A percentile compares a stretch with the other conserved stretches of the same genome.
These are phyloP conservation scores for Huso huso DNA, from an alignment of 2,797 vertebrate genomes.

Conservation along the genomic window DNA sequence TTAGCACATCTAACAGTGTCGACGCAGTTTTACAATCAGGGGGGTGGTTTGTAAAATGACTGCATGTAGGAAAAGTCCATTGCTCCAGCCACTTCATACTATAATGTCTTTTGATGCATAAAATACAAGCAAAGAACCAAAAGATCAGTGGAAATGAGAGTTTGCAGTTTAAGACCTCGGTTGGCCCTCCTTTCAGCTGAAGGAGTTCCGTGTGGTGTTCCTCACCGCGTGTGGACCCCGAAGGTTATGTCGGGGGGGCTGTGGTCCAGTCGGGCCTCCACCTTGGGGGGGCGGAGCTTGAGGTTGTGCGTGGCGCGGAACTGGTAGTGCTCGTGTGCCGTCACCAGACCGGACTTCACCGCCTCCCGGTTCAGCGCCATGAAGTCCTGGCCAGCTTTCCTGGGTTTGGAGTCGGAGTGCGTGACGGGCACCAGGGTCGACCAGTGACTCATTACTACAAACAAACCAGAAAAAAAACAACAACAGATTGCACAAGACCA, in stretches of 20 bases:
- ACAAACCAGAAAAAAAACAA: neutral
- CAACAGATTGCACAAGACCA: neutral
- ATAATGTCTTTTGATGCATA: too few relatives aligned
- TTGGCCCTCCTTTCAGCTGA: too few relatives aligned
- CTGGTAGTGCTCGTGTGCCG: slow-evolving; percentile 47
- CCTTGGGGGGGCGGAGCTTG: slow-evolving; percentile 21
- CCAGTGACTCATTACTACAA: slow-evolving; percentile 68
- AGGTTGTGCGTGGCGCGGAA: slow-evolving; percentile 53
- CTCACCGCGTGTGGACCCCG: slow-evolving; percentile 56
- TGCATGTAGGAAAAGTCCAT: too few relatives aligned
- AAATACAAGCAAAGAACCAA: too few relatives aligned
- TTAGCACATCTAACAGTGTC: too few relatives aligned
- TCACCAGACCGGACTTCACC: slow-evolving; percentile 55
- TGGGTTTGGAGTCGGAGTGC: neutral
- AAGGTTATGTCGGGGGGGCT: slow-evolving; percentile 50
- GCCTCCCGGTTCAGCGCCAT: slow-evolving; percentile 56
- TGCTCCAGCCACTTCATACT: too few relatives aligned
- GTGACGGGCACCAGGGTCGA: slow-evolving; percentile 31
- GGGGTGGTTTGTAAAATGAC: too few relatives aligned
- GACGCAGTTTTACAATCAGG: too few relatives aligned
- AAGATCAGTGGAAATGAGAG: too few relatives aligned
- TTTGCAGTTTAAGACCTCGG: too few relatives aligned
- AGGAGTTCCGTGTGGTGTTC: too few relatives aligned
- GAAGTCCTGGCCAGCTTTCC: slow-evolving; percentile 44
- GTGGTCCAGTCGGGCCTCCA: slow-evolving; percentile 12